Conservation (phyloP, 2,797 vertebrate species). For the Carcharodon carcharias region DNA sequence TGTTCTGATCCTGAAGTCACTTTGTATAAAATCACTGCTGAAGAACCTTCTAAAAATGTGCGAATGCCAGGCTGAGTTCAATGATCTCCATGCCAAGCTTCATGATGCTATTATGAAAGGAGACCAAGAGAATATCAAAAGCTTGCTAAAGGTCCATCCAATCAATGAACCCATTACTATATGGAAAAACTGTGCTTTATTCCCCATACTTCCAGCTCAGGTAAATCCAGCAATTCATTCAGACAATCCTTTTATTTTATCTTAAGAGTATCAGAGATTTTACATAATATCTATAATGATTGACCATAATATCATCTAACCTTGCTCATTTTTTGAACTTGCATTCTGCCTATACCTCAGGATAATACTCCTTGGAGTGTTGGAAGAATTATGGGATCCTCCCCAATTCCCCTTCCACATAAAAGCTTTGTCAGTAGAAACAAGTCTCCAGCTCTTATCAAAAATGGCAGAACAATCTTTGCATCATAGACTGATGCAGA, state of each 20-base stretch:
- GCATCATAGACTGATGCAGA: background rate
- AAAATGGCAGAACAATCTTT: background rate
- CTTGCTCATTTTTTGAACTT: background rate
- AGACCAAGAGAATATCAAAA: constrained; percentile 39
- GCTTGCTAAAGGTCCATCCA: constrained; percentile 43
- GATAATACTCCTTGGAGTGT: background rate
- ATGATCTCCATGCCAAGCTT: constrained; percentile 33
- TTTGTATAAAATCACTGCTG: background rate
- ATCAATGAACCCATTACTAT: constrained; percentile 44
- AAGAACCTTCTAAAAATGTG: background rate
- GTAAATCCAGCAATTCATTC: constrained; percentile 40
- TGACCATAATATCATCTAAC: background rate
- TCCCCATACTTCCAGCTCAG: constrained; percentile 41
- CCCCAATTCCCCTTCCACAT: background rate
- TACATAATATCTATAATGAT: background rate
- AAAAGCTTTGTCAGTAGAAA: background rate
- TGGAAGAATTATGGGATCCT: background rate
- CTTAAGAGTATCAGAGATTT: background rate
- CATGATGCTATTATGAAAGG: constrained; percentile 46
- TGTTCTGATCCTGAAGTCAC: background rate
- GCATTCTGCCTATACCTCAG: background rate
- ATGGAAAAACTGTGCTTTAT: constrained; percentile 36
- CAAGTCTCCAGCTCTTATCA: background rate
- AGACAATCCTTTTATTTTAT: background rate
- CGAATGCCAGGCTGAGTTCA: background rate